Conservation (phyloP, 1,140 invertebrate species). For the Panulirus ornatus region DNA sequence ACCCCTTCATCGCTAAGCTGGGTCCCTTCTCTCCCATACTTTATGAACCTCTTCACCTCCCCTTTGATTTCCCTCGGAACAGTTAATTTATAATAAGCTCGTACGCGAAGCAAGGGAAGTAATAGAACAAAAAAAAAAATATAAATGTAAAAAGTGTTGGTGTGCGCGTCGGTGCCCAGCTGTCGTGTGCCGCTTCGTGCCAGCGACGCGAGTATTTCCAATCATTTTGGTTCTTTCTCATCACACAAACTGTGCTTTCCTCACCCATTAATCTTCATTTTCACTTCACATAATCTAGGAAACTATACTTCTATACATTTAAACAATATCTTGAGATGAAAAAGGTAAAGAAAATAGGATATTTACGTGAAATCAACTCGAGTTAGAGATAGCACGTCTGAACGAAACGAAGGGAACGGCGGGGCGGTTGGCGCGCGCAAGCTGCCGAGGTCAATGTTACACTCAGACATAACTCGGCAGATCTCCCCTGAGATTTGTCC, state of each 20-base stretch:
- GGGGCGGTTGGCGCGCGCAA: neutral
- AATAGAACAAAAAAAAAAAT: neutral
- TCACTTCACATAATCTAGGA: no score
- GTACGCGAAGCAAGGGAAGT: neutral
- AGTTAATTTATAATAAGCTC: neutral
- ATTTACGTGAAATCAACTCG: neutral
- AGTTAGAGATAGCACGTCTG: neutral
- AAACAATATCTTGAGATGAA: no score
- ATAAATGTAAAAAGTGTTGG: slow-evolving; percentile 2
- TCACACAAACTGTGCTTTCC: no score
- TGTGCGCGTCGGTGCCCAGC: slow-evolving; percentile 28
- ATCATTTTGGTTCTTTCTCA: neutral
- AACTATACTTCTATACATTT: no score
- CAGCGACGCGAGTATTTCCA: neutral
- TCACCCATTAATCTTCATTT: no score
- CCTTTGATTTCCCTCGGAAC: neutral
- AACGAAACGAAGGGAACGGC: neutral
- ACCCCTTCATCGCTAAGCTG: neutral
- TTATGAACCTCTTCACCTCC: neutral
- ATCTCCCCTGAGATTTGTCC: slow-evolving; percentile 28
- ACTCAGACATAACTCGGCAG: slow-evolving; percentile 11
- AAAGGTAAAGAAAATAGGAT: neutral
- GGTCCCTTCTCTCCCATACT: neutral
- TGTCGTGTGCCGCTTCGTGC: slow-evolving; percentile 25
- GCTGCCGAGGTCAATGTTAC: slow-evolving; percentile 15